A percentile compares a stretch with the other conserved stretches of the same genome.
Evolutionary conservation across 2,113 vertebrate species (phyloP).

Genomic region (Cololabis saira): DNA sequence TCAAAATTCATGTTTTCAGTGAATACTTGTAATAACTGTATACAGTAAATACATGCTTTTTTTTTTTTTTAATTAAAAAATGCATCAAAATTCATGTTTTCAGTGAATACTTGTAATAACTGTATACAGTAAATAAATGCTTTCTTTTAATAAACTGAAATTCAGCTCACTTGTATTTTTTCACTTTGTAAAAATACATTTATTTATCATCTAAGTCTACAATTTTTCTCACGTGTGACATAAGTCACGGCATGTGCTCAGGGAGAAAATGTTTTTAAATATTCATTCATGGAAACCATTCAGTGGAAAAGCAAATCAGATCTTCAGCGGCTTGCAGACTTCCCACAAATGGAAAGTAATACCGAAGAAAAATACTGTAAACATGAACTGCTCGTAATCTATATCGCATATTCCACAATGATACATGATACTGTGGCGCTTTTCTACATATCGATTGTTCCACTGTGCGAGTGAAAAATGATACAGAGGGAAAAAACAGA

Average conservation of each 20-base stretch:
- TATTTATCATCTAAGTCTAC: not conserved
- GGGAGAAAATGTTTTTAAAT: not conserved
- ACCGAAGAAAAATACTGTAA: conserved; percentile 73
- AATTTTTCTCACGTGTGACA: conserved; percentile 29
- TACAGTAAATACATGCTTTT: too few relatives aligned
- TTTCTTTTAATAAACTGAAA: too few relatives aligned
- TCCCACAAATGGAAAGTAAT: conserved; percentile 16
- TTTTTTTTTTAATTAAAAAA: too few relatives aligned
- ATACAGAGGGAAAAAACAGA: conserved; percentile 66
- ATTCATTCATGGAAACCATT: conserved; percentile 12
- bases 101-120: too few relatives aligned
- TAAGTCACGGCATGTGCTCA: not conserved
- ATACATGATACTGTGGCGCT: conserved; percentile 70
- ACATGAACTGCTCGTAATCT: conserved; percentile 77
- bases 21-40: too few relatives aligned
- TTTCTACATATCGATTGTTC: conserved; percentile 78
- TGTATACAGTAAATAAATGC: too few relatives aligned
- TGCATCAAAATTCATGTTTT: too few relatives aligned
- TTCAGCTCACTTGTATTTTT: too few relatives aligned
- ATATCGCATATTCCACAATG: conserved; percentile 73
- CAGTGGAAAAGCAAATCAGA: conserved; percentile 17
- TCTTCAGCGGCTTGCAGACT: not conserved
- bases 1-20: too few relatives aligned
- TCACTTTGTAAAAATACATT: too few relatives aligned
- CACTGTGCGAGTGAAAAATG: conserved; percentile 73